A percentile compares a stretch with the other conserved stretches of the same genome.
These are phyloP conservation scores for Halichoeres trimaculatus DNA, from an alignment of 2,113 vertebrate genomes.

Conservation along the genomic window DNA sequence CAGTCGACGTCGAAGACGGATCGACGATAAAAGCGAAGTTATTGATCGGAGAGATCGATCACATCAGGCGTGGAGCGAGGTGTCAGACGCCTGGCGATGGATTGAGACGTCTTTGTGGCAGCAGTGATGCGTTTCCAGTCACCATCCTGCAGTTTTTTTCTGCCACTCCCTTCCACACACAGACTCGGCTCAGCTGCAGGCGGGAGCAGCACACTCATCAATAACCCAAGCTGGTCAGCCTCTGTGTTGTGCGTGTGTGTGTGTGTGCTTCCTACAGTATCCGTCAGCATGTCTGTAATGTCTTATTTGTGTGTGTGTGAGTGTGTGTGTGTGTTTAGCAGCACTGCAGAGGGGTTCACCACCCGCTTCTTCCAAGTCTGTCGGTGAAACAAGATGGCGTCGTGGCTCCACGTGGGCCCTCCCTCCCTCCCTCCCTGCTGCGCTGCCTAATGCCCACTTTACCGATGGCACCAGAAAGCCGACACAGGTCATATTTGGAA, in stretches of 20 bases:
- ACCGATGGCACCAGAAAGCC: slow-evolving; percentile 4
- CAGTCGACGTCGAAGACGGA: not conserved
- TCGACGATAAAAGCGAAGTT: not conserved
- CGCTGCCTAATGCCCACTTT: slow-evolving; percentile 15
- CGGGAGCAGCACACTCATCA: slow-evolving; percentile 54
- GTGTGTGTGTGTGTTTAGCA: slow-evolving; percentile 26
- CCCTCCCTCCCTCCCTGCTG: not conserved
- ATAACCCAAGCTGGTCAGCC: slow-evolving; percentile 53
- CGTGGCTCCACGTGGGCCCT: slow-evolving; percentile 52
- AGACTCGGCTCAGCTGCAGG: slow-evolving; percentile 49
- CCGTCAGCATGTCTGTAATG: slow-evolving; percentile 46
- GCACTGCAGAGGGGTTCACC: slow-evolving; percentile 60
- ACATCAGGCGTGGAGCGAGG: not conserved
- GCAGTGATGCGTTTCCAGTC: slow-evolving; percentile 27
- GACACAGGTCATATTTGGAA: slow-evolving; percentile 14
- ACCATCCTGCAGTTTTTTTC: slow-evolving; percentile 61
- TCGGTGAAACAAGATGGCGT: slow-evolving; percentile 81
- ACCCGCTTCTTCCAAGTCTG: slow-evolving; percentile 68
- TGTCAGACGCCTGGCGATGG: not conserved
- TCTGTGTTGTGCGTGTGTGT: slow-evolving; percentile 7
- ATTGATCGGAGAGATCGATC: slow-evolving; percentile 3
- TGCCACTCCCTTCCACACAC: slow-evolving; percentile 70
- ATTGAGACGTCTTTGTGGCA: slow-evolving; percentile 24
- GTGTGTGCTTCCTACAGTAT: slow-evolving; percentile 32
- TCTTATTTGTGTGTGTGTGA: slow-evolving; percentile 17